Base-by-base conservation (phyloP, 2,113 vertebrate species). In the Brachyhypopomus gauderio region DNA sequence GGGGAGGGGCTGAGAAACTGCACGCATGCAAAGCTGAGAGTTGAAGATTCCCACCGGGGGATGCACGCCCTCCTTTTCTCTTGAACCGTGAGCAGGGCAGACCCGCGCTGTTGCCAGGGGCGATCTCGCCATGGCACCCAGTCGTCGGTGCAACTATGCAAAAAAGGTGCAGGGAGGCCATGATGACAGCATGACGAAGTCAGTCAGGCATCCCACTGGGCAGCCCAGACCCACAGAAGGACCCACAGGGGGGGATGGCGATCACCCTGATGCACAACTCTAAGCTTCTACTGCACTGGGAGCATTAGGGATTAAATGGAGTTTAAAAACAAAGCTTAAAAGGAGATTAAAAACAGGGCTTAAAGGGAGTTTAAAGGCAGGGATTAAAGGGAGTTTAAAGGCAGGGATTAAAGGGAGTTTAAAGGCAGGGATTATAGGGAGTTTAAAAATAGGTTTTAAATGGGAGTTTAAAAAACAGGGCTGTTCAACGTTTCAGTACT, bases 61-160 rank as follows among this genome's bases (percentile, higher is more conserved):
- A 8, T 41, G 55, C 75, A 56, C 55, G 81, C 30, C 78, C 81
- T 19, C 72, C 83, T 83, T 81, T 72, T 82, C 20, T 59, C 79
- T 55, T 81, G 19, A 86, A 73, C 82, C 84, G 56, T 59, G 63
- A 85, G 72, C 34, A 52, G 86, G 75, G 25, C 30, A 52, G 76
- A 81, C 78, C 74, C 66, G 80, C 75, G 64, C 78, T 75, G 66
- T 58, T 84, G 84, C 81, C 83, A 88, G 55, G 75, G 79, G 81
- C 70, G 41, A 90, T 85, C 78, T 78, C 74, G 76, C 88, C 85
- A 84, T 59, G 45, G 71, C 27, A 80, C 48, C 63, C 80, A 74
- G 80, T 84, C 78, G 84, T 71, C 78, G 84, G 72, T 74, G 80
- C 77, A 79, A 41, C 69, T 64, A 85, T 64, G 63, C 62, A 76